phyloP scores from a whole-genome alignment of 2,113 vertebrate genomes.

The Zapus hudsonius region DNA sequence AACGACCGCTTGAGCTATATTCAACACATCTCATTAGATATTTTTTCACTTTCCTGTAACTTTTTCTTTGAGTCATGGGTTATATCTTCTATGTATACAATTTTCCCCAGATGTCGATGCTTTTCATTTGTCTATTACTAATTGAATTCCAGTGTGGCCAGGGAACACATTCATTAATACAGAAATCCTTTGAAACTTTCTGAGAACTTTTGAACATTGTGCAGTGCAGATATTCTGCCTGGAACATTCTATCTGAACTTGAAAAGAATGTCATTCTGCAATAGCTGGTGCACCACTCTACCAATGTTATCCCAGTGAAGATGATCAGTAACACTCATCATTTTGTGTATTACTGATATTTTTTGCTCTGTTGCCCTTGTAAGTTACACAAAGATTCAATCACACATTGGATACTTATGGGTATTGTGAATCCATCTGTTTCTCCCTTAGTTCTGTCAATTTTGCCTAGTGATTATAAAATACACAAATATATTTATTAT shows the following conservation, averaged over 20 bases:
- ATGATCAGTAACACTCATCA: not conserved
- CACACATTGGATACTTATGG: not conserved
- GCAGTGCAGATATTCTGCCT: not conserved
- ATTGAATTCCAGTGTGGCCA: not conserved
- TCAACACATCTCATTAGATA: not conserved
- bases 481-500: not conserved
- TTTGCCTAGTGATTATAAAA: not conserved
- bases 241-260: not conserved
- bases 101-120: not conserved
- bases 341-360: not conserved
- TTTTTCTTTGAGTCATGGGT: not conserved
- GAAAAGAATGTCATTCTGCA: not conserved
- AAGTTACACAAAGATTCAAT: not conserved
- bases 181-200: not conserved
- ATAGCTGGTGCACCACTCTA: not conserved
- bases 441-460: slow-evolving; percentile 15
- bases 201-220: not conserved
- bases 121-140: not conserved
- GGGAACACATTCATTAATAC: not conserved
- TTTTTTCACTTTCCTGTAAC: not conserved
- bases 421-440: not conserved
- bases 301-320: not conserved
- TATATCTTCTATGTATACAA: not conserved
- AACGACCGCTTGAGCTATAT: not conserved
- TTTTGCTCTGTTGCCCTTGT: not conserved